Percentiles rank a stretch among this genome's conserved stretches.
These are phyloP conservation scores for Meriones psammophilus DNA, from an alignment of 2,797 vertebrate species.

Conservation along the genomic window DNA sequence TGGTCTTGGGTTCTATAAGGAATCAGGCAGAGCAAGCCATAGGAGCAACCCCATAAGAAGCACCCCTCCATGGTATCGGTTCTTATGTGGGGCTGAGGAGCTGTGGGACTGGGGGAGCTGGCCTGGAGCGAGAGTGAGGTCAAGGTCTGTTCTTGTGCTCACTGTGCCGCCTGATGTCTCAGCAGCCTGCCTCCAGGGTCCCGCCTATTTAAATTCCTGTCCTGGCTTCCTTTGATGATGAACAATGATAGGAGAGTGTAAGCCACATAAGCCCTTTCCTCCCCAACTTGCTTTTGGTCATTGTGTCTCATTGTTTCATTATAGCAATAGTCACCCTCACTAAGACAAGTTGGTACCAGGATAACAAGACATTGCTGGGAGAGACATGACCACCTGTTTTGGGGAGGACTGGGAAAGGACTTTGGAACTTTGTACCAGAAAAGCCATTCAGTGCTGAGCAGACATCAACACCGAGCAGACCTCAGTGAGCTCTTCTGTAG, in stretches of 20 bases:
- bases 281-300: not conserved
- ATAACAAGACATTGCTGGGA: not conserved
- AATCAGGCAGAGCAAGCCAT: too few species aligned
- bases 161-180: too few species aligned
- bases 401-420: not conserved
- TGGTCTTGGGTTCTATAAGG: not conserved
- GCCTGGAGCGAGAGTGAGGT: too few species aligned
- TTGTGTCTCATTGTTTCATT: not conserved
- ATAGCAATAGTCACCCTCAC: not conserved
- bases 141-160: too few species aligned
- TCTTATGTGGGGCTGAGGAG: too few species aligned
- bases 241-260: not conserved
- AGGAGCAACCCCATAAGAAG: too few species aligned
- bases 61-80: too few species aligned
- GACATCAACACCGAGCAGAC: not conserved
- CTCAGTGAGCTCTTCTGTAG: not conserved
- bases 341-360: not conserved
- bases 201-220: not conserved
- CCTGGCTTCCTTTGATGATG: not conserved
- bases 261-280: not conserved
- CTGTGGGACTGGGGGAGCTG: too few species aligned
- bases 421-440: not conserved
- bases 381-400: not conserved
- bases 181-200: not conserved
- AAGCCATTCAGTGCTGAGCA: not conserved